Evolutionary conservation across 2,113 vertebrate species (phyloP).

Genomic region (Butorides virescens): DNA sequence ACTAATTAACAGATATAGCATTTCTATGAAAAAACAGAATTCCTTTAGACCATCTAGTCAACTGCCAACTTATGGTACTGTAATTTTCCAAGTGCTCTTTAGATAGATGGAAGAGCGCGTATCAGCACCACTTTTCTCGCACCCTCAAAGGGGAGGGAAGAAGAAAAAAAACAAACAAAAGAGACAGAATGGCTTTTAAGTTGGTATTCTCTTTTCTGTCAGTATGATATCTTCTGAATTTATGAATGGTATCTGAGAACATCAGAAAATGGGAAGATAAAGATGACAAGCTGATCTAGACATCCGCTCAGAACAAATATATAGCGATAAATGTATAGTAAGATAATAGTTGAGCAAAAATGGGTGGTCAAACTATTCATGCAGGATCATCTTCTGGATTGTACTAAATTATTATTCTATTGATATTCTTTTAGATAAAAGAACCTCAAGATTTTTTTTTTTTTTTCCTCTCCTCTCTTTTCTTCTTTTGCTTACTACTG

Average conservation of each 20-base stretch:
- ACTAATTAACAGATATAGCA: background rate
- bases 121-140: background rate
- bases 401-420: background rate
- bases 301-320: background rate
- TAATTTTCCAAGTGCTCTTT: background rate
- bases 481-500: background rate
- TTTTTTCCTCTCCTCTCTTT: too few species aligned
- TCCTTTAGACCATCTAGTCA: background rate
- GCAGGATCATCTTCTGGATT: background rate
- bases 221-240: background rate
- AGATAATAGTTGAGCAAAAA: background rate
- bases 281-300: background rate
- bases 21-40: background rate
- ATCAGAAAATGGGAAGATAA: background rate
- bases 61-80: background rate
- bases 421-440: background rate
- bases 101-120: background rate
- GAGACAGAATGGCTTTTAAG: background rate
- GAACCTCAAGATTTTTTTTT: background rate
- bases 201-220: background rate
- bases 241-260: background rate
- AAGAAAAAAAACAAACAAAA: background rate
- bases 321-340: background rate
- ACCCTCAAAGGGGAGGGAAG: background rate
- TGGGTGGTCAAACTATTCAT: background rate